Conservation (phyloP, 2,888 invertebrate genomes). For the Archips crataeganus region DNA sequence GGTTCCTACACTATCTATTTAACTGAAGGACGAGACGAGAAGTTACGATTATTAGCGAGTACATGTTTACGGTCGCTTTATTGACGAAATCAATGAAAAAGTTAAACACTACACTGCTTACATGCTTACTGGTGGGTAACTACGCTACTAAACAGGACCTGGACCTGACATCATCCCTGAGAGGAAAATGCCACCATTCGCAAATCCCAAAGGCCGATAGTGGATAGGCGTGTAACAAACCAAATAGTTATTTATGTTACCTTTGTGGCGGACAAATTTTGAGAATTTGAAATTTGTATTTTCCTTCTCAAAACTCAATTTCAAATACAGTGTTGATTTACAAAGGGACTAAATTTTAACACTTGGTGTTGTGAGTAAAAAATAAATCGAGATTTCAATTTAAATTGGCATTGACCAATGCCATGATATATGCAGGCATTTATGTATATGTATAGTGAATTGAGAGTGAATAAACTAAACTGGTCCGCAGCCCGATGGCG, state of each 20-base stretch:
- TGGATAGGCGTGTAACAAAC: background rate
- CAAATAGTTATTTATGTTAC: no score
- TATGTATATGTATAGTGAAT: background rate
- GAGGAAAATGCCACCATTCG: background rate
- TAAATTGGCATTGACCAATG: background rate
- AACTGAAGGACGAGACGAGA: slow-evolving; percentile 26
- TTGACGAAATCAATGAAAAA: slow-evolving; percentile 14
- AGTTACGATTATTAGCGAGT: slow-evolving; percentile 34
- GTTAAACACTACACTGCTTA: no score
- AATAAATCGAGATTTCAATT: background rate
- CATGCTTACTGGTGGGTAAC: no score
- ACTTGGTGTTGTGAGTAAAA: no score
- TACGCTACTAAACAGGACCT: no score
- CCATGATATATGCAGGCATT: background rate
- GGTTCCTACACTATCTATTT: slow-evolving; percentile 17
- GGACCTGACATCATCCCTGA: background rate
- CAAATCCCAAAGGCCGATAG: background rate
- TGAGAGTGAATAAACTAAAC: background rate
- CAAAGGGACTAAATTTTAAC: no score
- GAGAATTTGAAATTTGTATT: no score
- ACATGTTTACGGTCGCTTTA: slow-evolving; percentile 24
- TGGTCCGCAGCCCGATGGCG: background rate
- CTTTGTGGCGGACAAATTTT: no score
- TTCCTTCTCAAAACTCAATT: no score
- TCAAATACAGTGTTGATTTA: no score